These are phyloP conservation scores for Bos indicus DNA, from an alignment of 2,113 vertebrate genomes.

Conservation along the genomic window DNA sequence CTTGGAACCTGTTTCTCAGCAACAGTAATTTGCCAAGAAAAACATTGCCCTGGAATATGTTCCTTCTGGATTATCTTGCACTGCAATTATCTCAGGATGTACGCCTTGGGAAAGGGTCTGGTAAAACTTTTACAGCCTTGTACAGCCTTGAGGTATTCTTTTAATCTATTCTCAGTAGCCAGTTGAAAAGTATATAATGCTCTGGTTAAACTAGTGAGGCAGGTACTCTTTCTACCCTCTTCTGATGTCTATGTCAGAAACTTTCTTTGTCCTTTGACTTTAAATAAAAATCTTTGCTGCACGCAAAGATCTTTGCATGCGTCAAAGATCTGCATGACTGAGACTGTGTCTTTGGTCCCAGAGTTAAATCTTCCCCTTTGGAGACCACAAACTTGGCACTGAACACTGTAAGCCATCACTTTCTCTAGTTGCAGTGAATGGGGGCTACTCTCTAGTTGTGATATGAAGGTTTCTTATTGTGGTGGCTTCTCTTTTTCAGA, in stretches of 20 bases:
- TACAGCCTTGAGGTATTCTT: background rate
- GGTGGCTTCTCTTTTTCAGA: background rate
- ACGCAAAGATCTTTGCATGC: too few species aligned
- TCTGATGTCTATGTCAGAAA: background rate
- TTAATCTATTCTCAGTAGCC: background rate
- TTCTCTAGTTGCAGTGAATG: background rate
- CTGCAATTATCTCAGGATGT: too few species aligned
- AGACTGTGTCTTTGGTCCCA: background rate
- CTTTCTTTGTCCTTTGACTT: background rate
- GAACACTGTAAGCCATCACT: background rate
- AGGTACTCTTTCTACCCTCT: background rate
- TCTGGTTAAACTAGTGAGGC: background rate
- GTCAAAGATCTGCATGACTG: background rate
- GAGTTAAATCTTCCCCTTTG: background rate
- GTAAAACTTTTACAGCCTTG: background rate
- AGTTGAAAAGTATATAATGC: background rate
- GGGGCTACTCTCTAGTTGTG: background rate
- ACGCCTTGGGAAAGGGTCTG: too few species aligned
- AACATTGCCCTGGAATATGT: too few species aligned
- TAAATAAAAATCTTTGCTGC: background rate
- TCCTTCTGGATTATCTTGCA: too few species aligned
- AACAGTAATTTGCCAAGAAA: too few species aligned
- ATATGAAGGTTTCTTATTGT: background rate
- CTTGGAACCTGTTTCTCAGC: too few species aligned
- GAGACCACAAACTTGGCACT: background rate